Evolutionary conservation across 1,140 invertebrate genomes (phyloP), one percentile per base, ranked within the genome.

Genomic region (Nasonia vitripennis): DNA sequence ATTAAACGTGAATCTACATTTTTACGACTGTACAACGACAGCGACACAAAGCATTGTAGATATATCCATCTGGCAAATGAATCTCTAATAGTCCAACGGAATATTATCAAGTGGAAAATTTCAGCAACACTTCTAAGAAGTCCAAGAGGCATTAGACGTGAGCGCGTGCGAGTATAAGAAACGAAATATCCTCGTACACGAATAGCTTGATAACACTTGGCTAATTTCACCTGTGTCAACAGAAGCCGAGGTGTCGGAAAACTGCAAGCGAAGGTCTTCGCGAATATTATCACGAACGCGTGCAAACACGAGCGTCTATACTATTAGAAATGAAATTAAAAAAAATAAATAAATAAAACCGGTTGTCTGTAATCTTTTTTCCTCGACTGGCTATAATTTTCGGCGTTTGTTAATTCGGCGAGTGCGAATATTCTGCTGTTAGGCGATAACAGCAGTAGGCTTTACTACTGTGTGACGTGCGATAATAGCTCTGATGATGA

Each of bases 141-240:
- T n/a, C 6, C 20, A n/a, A 62, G 41, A 7, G 41, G 20, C 6
- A 62, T 62, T 62, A 62, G 55, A 62, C 17, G 55, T 4, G 4
- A 0, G 17, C 17, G 51, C 17, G 12, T 2, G 55, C 17, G 55
- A n/a, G 55, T 17, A 17, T 14, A 62, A 62, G 55, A 62, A 62
- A 62, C 6, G 14, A 62, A 62, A 62, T 62, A 62, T 62, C 55
- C 17, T 17, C 20, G 20, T 62, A 7, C 6, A 20, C 6, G 7
- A 1, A 45, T 11, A 45, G 41, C 55, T 0, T 62, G 55, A 62
- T 62, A 62, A 62, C 5, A 62, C 7, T 62, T 20, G 6, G 20
- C 55, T 20, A 62, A 62, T 70, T 68, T n/a, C 45, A 81, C 68
- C 68, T 45, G 78, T 70, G 37, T 70, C 62, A 70, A 80, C 62